Conservation (phyloP, 2,113 vertebrate genomes). For the Cynocephalus volans region DNA sequence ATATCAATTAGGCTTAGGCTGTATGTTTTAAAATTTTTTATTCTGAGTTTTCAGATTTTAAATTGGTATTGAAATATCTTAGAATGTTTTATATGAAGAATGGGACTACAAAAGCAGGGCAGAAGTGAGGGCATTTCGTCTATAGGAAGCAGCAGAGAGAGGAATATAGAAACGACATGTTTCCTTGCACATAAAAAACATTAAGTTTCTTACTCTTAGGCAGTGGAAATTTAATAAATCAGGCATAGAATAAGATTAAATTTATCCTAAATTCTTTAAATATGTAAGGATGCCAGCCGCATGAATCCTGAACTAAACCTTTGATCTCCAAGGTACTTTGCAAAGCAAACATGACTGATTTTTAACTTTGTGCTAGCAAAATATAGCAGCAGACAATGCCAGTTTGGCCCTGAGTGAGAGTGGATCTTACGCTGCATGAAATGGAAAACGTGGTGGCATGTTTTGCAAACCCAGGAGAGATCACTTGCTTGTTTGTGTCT, state of each 20-base stretch:
- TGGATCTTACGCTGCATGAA: neutral
- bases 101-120: neutral
- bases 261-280: slow-evolving; percentile 67
- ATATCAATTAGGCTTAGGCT: neutral
- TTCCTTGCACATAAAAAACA: slow-evolving; percentile 35
- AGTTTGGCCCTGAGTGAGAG: slow-evolving; percentile 12
- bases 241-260: slow-evolving; percentile 57
- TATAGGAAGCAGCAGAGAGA: neutral
- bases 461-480: neutral
- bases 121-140: neutral
- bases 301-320: slow-evolving; percentile 50
- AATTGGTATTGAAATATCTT: neutral
- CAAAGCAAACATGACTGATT: slow-evolving; percentile 48
- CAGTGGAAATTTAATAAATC: slow-evolving; percentile 66
- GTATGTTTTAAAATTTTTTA: neutral
- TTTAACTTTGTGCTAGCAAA: slow-evolving; percentile 63
- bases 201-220: neutral
- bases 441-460: neutral
- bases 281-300: neutral
- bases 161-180: neutral
- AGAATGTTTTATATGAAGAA: neutral
- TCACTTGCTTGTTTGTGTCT: neutral
- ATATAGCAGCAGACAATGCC: neutral
- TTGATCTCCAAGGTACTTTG: slow-evolving; percentile 69
- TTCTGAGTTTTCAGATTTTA: slow-evolving; percentile 15